Percentiles rank a stretch among this genome's conserved stretches.
Conservation (phyloP, 2,797 vertebrate species). For the Dipus sagitta region DNA sequence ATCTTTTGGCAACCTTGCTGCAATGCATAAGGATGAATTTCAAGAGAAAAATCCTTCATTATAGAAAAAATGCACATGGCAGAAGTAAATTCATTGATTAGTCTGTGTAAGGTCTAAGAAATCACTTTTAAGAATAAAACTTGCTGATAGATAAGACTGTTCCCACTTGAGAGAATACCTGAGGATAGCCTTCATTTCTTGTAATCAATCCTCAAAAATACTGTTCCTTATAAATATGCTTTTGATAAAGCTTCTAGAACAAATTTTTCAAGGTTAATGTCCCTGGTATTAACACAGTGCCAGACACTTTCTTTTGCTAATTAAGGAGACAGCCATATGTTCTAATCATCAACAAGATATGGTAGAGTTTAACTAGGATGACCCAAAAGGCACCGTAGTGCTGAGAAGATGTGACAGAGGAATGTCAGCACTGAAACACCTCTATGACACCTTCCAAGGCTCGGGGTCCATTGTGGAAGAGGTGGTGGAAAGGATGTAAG, state of each 20-base stretch:
- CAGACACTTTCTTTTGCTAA: constrained; percentile 50
- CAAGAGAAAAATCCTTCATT: neutral
- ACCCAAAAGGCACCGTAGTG: no score
- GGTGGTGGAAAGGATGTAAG: no score
- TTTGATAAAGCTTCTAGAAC: constrained; percentile 1
- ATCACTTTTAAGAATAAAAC: constrained; percentile 9
- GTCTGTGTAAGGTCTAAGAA: neutral
- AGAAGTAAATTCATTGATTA: constrained; percentile 23
- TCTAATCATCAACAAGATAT: neutral
- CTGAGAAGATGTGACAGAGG: no score
- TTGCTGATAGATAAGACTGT: neutral
- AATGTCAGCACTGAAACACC: no score
- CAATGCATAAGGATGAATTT: constrained; percentile 21
- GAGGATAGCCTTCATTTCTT: constrained; percentile 29
- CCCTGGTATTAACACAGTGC: neutral
- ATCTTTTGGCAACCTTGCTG: constrained; percentile 22
- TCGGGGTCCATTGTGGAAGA: no score
- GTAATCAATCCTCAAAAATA: constrained; percentile 1
- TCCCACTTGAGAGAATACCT: neutral
- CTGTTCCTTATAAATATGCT: constrained; percentile 5
- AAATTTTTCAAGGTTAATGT: constrained; percentile 58
- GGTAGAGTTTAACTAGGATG: neutral
- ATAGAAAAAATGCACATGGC: neutral
- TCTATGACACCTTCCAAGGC: no score
- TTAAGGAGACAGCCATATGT: constrained; percentile 13